Percentiles rank a stretch among this genome's conserved stretches.
phyloP scores from a whole-genome alignment of 2,888 invertebrate species.

The Caenorhabditis uteleia region DNA sequence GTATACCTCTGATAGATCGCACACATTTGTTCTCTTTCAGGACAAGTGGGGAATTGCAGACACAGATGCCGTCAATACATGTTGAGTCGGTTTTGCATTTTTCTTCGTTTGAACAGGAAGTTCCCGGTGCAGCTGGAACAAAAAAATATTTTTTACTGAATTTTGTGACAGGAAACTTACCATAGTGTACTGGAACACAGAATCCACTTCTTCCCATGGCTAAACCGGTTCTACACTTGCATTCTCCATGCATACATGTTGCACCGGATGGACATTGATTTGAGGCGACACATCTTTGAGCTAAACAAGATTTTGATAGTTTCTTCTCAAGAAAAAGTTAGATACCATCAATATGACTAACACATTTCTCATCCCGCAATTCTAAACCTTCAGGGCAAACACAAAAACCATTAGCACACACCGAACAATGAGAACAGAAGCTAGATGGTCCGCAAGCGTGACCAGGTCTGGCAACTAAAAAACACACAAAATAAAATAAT shows the following conservation, averaged over 20 bases:
- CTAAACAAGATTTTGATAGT: slow-evolving; percentile 21
- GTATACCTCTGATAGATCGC: slow-evolving; percentile 31
- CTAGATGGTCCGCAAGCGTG: slow-evolving; percentile 45
- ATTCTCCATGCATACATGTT: slow-evolving; percentile 56
- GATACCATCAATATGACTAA: slow-evolving; percentile 53
- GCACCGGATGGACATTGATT: slow-evolving; percentile 61
- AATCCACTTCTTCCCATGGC: slow-evolving; percentile 53
- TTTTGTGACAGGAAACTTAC: slow-evolving; percentile 12
- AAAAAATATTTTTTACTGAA: neutral
- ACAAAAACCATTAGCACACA: slow-evolving; percentile 56
- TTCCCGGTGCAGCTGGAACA: slow-evolving; percentile 58
- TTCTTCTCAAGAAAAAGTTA: slow-evolving; percentile 1
- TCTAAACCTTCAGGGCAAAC: slow-evolving; percentile 57
- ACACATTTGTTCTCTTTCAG: slow-evolving; percentile 49
- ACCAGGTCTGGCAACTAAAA: slow-evolving; percentile 58
- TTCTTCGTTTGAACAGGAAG: slow-evolving; percentile 53
- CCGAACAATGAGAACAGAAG: slow-evolving; percentile 55
- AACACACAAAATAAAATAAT: slow-evolving; percentile 5
- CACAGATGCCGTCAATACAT: slow-evolving; percentile 55
- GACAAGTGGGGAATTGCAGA: slow-evolving; percentile 47
- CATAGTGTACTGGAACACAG: slow-evolving; percentile 55
- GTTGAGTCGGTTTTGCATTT: slow-evolving; percentile 53
- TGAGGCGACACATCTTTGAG: slow-evolving; percentile 51
- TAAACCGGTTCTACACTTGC: slow-evolving; percentile 53
- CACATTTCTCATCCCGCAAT: slow-evolving; percentile 46